phyloP scores from a whole-genome alignment of 2,888 invertebrate genomes.

The Himalopsyche japonica region DNA sequence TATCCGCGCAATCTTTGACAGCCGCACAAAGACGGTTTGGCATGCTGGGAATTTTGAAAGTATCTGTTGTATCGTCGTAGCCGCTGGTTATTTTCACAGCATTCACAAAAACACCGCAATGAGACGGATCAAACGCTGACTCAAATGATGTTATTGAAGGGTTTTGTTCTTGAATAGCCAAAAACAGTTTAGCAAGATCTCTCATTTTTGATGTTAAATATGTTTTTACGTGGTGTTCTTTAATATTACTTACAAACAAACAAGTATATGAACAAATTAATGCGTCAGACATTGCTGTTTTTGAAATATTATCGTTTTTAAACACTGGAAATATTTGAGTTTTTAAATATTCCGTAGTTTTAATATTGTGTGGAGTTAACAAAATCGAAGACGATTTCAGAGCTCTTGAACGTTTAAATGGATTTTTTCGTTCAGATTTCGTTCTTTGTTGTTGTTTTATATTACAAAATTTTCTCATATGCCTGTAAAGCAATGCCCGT shows the following conservation, averaged over 20 bases:
- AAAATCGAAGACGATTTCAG: slow-evolving; percentile 9
- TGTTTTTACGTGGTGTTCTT: not conserved
- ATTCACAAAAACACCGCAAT: not conserved
- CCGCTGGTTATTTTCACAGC: not conserved
- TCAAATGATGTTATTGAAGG: slow-evolving; percentile 5
- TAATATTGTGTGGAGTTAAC: not conserved
- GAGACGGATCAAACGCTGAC: not conserved
- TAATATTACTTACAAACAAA: not conserved
- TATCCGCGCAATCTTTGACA: slow-evolving; percentile 5
- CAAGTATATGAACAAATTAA: slow-evolving; percentile 4
- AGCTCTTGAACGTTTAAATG: slow-evolving; percentile 3
- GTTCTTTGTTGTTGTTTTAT: not conserved
- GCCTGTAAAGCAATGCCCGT: slow-evolving; percentile 1
- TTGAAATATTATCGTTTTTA: slow-evolving; percentile 8
- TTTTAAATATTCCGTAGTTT: not conserved
- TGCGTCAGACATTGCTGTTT: slow-evolving; percentile 8
- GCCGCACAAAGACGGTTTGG: slow-evolving; percentile 1
- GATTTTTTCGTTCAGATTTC: not conserved
- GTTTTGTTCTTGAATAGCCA: not conserved
- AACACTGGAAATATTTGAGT: slow-evolving; percentile 8
- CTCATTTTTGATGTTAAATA: slow-evolving; percentile 9
- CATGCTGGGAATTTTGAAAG: not conserved
- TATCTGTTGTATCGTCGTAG: not conserved
- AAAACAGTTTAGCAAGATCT: not conserved
- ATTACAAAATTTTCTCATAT: slow-evolving; percentile 2